Conservation (phyloP, 2,797 vertebrate genomes). For the Pteronotus mesoamericanus region DNA sequence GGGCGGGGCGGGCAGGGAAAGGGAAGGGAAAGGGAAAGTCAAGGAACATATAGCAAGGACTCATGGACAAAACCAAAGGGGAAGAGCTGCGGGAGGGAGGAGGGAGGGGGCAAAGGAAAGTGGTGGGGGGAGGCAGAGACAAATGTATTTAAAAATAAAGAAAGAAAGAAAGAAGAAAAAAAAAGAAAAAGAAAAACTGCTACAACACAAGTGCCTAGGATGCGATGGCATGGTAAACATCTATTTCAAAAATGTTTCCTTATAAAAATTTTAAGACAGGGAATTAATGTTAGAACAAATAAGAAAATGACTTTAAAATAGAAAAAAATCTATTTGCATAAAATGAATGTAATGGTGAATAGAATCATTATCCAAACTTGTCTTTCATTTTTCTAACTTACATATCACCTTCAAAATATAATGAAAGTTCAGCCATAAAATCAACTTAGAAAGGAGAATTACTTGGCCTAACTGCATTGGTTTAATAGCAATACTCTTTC, state of each 20-base stretch:
- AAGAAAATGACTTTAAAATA: not conserved
- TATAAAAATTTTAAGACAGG: not conserved
- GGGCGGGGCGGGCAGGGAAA: too few relatives aligned
- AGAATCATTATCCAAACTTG: not conserved
- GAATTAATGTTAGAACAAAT: constrained; percentile 19
- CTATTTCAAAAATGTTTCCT: constrained; percentile 1
- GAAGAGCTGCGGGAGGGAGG: too few relatives aligned
- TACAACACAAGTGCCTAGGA: not conserved
- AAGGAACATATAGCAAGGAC: too few relatives aligned
- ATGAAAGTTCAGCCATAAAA: constrained; percentile 32
- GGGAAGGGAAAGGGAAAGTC: too few relatives aligned
- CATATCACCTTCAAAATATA: not conserved
- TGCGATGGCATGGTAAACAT: not conserved
- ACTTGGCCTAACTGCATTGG: constrained; percentile 32
- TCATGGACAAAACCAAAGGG: too few relatives aligned
- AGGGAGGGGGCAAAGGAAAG: too few relatives aligned
- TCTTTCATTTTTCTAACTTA: constrained; percentile 42
- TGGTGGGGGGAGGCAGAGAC: too few relatives aligned
- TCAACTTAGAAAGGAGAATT: constrained; percentile 43
- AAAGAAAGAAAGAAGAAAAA: too few relatives aligned
- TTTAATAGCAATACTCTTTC: constrained; percentile 37
- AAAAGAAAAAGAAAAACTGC: too few relatives aligned
- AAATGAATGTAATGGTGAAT: not conserved
- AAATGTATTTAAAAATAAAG: too few relatives aligned
- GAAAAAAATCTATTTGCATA: not conserved